A percentile compares a stretch with the other conserved stretches of the same genome.
Conservation (phyloP, 2,888 invertebrate genomes). For the Ethmia dodecea region DNA sequence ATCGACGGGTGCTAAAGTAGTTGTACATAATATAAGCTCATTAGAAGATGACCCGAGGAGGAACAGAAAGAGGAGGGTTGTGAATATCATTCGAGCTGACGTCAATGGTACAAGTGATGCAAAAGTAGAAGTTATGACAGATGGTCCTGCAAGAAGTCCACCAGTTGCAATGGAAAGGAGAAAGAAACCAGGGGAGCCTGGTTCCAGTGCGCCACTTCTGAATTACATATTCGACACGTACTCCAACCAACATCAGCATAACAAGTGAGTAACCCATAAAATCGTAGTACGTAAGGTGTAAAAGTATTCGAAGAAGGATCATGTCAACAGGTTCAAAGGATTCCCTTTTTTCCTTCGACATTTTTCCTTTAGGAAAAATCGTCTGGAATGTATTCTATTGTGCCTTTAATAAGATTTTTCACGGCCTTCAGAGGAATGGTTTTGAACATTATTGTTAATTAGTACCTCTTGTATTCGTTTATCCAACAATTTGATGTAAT, state of each 20-base stretch:
- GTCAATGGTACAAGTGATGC: constrained; percentile 27
- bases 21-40: constrained; percentile 22
- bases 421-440: too few species aligned
- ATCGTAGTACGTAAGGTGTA: too few species aligned
- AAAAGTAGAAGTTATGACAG: constrained; percentile 28
- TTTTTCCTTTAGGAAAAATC: too few species aligned
- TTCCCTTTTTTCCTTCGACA: too few species aligned
- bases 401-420: too few species aligned
- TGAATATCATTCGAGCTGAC: constrained; percentile 37
- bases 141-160: constrained; percentile 29
- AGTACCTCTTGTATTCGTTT: too few species aligned
- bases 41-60: constrained; percentile 28
- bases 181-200: constrained; percentile 58
- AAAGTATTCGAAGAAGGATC: too few species aligned
- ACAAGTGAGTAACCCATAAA: constrained; percentile 57
- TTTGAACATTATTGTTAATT: too few species aligned
- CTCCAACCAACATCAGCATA: constrained; percentile 62
- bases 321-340: too few species aligned
- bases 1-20: constrained; percentile 36
- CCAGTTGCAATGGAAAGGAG: constrained; percentile 42
- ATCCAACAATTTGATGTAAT: too few species aligned
- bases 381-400: too few species aligned
- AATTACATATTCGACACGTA: constrained; percentile 71
- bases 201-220: constrained; percentile 62
- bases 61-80: constrained; percentile 48